phyloP scores from a whole-genome alignment of 1,140 invertebrate genomes.

The Sminthurinus signatus region DNA sequence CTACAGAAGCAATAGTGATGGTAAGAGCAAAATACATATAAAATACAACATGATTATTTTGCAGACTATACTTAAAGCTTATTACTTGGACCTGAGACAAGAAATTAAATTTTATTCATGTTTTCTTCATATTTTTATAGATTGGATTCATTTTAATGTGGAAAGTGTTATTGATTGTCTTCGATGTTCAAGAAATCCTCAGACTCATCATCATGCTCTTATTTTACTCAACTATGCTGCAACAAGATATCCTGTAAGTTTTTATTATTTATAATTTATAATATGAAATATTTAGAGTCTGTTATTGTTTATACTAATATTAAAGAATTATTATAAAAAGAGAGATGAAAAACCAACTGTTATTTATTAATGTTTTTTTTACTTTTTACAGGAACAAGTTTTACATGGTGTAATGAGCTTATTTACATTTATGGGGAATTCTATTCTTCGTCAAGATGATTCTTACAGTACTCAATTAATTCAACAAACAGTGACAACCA shows the following conservation, averaged over 20 bases:
- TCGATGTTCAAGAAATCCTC: slow-evolving; percentile 62
- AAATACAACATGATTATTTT: background rate
- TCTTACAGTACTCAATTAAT: slow-evolving; percentile 91
- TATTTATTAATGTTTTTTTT: slow-evolving; percentile 1
- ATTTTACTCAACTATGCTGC: slow-evolving; percentile 70
- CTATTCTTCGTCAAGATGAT: slow-evolving; percentile 83
- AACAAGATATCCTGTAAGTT: slow-evolving; percentile 57
- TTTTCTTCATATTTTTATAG: slow-evolving; percentile 3
- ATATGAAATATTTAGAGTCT: too few species aligned
- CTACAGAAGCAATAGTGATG: slow-evolving; percentile 40
- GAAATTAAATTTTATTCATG: too few species aligned
- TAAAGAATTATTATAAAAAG: too few species aligned
- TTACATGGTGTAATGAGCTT: slow-evolving; percentile 88
- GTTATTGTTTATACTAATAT: background rate
- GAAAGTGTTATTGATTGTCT: too few species aligned
- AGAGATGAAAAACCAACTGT: too few species aligned
- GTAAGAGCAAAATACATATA: slow-evolving; percentile 47
- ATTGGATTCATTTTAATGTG: slow-evolving; percentile 19
- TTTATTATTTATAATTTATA: too few species aligned
- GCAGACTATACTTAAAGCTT: background rate
- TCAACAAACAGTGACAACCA: slow-evolving; percentile 76
- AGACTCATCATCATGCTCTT: slow-evolving; percentile 87
- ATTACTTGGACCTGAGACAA: background rate
- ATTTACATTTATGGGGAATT: slow-evolving; percentile 91
- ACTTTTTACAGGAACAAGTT: slow-evolving; percentile 58